phyloP scores from a whole-genome alignment of 2,113 vertebrate species.

The Rhinolophus ferrumequinum region DNA sequence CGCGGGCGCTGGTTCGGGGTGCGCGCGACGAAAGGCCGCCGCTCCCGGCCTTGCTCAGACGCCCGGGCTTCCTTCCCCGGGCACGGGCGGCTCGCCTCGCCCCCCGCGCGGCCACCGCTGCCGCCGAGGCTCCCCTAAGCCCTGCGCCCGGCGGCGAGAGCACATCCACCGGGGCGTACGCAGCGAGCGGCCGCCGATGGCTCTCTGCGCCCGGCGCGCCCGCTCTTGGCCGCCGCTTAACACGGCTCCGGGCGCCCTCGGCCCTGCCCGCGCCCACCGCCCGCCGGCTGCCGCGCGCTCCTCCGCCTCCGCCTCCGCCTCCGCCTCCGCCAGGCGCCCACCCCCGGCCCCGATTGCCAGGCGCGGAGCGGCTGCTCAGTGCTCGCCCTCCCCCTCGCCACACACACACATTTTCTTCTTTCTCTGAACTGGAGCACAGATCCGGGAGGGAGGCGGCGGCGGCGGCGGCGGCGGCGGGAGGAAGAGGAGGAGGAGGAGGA shows the following conservation, averaged over 20 bases:
- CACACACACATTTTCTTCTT: constrained; percentile 80
- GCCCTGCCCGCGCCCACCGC: constrained; percentile 69
- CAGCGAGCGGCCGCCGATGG: constrained; percentile 64
- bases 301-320: constrained; percentile 16
- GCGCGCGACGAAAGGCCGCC: constrained; percentile 67
- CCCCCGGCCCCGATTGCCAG: constrained; percentile 61
- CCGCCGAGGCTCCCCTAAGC: constrained; percentile 54
- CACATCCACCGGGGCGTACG: constrained; percentile 69
- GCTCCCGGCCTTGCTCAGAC: constrained; percentile 65
- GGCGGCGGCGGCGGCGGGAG: background rate
- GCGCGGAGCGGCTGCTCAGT: constrained; percentile 73
- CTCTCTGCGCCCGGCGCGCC: constrained; percentile 56
- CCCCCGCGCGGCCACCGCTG: constrained; percentile 64
- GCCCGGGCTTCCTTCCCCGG: constrained; percentile 51
- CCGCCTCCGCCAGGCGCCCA: constrained; percentile 68
- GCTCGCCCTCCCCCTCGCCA: constrained; percentile 74
- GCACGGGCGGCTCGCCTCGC: constrained; percentile 50
- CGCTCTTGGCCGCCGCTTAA: constrained; percentile 49
- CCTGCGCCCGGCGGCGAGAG: constrained; percentile 43
- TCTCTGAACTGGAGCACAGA: constrained; percentile 67
- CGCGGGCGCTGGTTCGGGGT: constrained; percentile 55
- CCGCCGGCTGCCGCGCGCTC: constrained; percentile 58
- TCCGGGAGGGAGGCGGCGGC: constrained; percentile 59
- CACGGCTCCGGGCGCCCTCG: constrained; percentile 57
- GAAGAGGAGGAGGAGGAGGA: background rate